Evolutionary conservation across 2,888 invertebrate genomes (phyloP), one percentile per base, ranked within the genome.

Genomic region (Quadriops clusia): DNA sequence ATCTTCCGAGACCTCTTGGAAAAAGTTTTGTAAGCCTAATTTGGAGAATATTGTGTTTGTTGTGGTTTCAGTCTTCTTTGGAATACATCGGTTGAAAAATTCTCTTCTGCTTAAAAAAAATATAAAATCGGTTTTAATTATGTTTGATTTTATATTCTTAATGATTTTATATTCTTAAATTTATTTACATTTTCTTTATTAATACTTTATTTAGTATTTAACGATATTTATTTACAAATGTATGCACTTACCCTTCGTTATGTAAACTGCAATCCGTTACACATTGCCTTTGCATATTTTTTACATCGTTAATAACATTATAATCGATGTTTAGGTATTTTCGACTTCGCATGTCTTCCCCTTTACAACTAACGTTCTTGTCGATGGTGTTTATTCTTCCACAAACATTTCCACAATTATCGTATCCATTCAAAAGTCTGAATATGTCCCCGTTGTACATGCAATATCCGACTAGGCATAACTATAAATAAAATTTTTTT

Each of bases 351-450:
- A 57, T 57, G 41, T 64, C 64, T 25, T 45, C 51, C 22, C 66
- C 65, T 40, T 61, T 60, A 47, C 68, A 63, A n/a, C 46, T 38
- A 17, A 53, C 40, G 9, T 54, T 50, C 4, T 30, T 36, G 11
- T 41, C 34, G 18, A 37, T 30, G n/a, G 41, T 32, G 42, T 67
- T 71, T 26, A 58, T 52, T 25, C 56, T 54, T 2, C 75, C 76
- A 46, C 78, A 78, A n/a, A 74, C 57, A 47, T 74, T 70, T 3
- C 69, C 75, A 44, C 72, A 74, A 42, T 69, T 64, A 45, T 78
- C 77, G 44, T 71, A 71, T 5, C 77, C 77, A 44, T 71, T 65
- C 22, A 73, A 53, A 12, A 75, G 56, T 10, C 76, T 60, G 42
- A 63, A 62, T 15, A 72, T 60, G 47, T 76, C 68, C 1, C 74